phyloP scores from a whole-genome alignment of 2,888 invertebrate species.

The Caenorhabditis sulstoni region DNA sequence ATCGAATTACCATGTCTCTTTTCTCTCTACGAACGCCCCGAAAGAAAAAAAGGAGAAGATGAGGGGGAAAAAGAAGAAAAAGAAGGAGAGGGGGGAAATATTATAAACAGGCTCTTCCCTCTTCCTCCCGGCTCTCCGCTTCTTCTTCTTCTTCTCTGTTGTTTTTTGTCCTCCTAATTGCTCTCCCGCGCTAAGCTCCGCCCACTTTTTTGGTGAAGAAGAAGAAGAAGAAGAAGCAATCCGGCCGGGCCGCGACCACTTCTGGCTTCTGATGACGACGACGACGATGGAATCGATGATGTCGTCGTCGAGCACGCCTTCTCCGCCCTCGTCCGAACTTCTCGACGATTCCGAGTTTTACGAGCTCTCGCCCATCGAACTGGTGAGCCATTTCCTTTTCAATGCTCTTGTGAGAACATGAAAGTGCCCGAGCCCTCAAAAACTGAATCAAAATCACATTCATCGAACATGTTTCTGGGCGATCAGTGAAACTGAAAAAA shows the following conservation, averaged over 20 bases:
- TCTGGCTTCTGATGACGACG: conserved; percentile 7
- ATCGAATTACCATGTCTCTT: conserved; percentile 47
- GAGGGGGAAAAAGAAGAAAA: background rate
- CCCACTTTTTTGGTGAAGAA: conserved; percentile 39
- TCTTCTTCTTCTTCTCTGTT: conserved; percentile 18
- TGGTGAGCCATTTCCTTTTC: conserved; percentile 37
- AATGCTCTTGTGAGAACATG: background rate
- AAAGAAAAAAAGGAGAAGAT: no score
- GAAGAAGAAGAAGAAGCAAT: conserved; percentile 1
- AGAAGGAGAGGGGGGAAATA: conserved; percentile 21
- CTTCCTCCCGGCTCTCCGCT: conserved; percentile 6
- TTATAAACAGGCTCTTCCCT: conserved; percentile 37
- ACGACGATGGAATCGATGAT: background rate
- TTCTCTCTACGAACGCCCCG: background rate
- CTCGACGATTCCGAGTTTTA: conserved; percentile 52
- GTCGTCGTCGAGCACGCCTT: background rate
- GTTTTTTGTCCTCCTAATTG: conserved; percentile 58
- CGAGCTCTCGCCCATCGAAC: conserved; percentile 52
- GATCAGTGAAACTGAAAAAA: no score
- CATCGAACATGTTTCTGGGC: no score
- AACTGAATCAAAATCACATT: no score
- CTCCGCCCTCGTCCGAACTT: background rate
- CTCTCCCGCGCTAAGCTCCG: conserved; percentile 51
- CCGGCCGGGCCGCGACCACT: conserved; percentile 4
- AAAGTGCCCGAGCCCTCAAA: no score